Conservation (phyloP, 2,888 invertebrate species). For the Adelphocoris suturalis region DNA sequence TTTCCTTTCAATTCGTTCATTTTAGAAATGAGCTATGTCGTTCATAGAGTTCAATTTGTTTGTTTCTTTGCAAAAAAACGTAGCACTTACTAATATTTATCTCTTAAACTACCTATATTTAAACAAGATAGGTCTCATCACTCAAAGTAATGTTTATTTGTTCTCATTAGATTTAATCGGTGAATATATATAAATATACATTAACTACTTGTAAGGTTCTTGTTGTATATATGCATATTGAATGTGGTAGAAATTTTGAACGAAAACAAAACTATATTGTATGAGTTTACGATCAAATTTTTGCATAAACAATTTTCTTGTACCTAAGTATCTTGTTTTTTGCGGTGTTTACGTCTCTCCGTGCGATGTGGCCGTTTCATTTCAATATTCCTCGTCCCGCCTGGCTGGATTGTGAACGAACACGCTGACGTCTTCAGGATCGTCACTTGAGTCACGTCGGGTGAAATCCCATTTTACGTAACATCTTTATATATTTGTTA, state of each 20-base stretch:
- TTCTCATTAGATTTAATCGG: conserved; percentile 67
- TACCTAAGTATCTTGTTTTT: not conserved
- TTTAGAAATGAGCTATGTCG: conserved; percentile 30
- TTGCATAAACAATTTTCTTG: not conserved
- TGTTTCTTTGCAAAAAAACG: conserved; percentile 17
- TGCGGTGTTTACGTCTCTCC: not conserved
- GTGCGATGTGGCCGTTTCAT: conserved; percentile 26
- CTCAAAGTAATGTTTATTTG: conserved; percentile 54
- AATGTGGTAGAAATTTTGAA: conserved; percentile 65
- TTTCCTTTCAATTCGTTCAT: conserved; percentile 19
- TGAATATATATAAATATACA: conserved; percentile 58
- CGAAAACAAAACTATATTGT: conserved; percentile 32
- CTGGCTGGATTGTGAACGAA: not conserved
- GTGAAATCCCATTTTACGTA: conserved; percentile 38
- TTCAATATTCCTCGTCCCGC: conserved; percentile 30
- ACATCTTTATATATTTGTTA: conserved; percentile 74
- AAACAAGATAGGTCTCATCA: conserved; percentile 47
- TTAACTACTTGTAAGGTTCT: conserved; percentile 63
- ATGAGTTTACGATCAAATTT: conserved; percentile 1
- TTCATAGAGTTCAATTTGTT: conserved; percentile 11
- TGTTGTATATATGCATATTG: conserved; percentile 62
- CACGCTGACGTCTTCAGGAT: not conserved
- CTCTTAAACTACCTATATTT: conserved; percentile 21
- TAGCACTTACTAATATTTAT: conserved; percentile 60
- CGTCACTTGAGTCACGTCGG: conserved; percentile 41